Evolutionary conservation across 2,797 vertebrate species (phyloP).

Genomic region (Fundulus diaphanus): DNA sequence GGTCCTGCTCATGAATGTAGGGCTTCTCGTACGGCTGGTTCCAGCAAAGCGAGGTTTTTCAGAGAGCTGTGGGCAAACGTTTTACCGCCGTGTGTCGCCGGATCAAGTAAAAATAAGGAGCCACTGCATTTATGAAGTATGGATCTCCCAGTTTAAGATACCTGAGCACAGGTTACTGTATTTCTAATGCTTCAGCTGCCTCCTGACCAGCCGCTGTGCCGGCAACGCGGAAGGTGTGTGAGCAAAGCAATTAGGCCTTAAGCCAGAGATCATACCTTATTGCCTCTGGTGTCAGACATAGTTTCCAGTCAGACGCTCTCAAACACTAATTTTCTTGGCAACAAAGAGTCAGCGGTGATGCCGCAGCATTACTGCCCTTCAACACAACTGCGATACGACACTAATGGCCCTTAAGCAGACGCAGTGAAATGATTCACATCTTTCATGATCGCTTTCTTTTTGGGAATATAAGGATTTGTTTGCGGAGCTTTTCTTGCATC

Average conservation of each 20-base stretch:
- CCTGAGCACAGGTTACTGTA: slow-evolving; percentile 41
- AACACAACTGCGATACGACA: slow-evolving; percentile 48
- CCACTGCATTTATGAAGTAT: slow-evolving; percentile 68
- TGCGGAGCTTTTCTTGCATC: slow-evolving; percentile 38
- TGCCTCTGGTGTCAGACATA: slow-evolving; percentile 47
- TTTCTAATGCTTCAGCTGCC: slow-evolving; percentile 40
- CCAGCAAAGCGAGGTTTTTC: slow-evolving; percentile 65
- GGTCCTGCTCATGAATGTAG: slow-evolving; percentile 63
- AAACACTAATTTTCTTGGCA: slow-evolving; percentile 65
- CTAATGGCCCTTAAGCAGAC: slow-evolving; percentile 66
- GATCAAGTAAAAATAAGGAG: slow-evolving; percentile 63
- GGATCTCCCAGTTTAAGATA: slow-evolving; percentile 49
- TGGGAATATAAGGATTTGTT: slow-evolving; percentile 26
- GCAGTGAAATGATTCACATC: slow-evolving; percentile 47
- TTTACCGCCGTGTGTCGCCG: slow-evolving; percentile 49
- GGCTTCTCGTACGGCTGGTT: slow-evolving; percentile 71
- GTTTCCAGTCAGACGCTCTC: slow-evolving; percentile 62
- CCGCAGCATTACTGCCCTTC: slow-evolving; percentile 49
- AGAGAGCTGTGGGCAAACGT: slow-evolving; percentile 66
- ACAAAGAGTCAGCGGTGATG: slow-evolving; percentile 52
- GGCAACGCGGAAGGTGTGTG: slow-evolving; percentile 60
- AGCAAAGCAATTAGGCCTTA: slow-evolving; percentile 59
- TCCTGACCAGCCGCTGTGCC: slow-evolving; percentile 23
- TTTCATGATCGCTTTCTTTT: slow-evolving; percentile 40
- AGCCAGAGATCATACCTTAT: slow-evolving; percentile 61